These are phyloP conservation scores for Neogobius melanostomus DNA, from an alignment of 2,113 vertebrate species.

Conservation along the genomic window DNA sequence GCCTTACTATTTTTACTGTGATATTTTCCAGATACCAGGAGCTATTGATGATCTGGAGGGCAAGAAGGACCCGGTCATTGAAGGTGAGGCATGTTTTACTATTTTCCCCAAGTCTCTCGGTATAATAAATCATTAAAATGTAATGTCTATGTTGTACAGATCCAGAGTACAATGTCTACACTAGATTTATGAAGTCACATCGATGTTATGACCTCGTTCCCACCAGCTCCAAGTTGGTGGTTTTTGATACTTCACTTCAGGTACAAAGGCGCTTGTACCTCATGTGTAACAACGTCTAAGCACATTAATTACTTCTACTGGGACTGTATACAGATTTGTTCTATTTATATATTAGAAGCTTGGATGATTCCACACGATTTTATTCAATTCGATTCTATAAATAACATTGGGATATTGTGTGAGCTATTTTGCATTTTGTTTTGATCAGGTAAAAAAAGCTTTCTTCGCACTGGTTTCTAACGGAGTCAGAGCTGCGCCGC, in stretches of 20 bases:
- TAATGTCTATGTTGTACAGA: conserved; percentile 49
- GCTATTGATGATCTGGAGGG: conserved; percentile 73
- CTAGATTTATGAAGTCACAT: conserved; percentile 94
- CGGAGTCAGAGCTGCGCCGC: conserved; percentile 91
- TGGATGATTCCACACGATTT: too few relatives aligned
- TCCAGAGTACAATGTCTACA: conserved; percentile 86
- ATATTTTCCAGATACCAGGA: conserved; percentile 68
- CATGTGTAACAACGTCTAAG: too few relatives aligned
- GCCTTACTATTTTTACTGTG: conserved; percentile 8
- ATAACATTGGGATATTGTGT: not conserved
- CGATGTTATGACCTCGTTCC: conserved; percentile 97
- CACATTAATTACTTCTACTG: too few relatives aligned
- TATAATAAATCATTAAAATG: not conserved
- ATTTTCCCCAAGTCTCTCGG: not conserved
- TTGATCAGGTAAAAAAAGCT: conserved; percentile 91
- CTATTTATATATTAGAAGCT: too few relatives aligned
- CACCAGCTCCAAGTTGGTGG: conserved; percentile 97
- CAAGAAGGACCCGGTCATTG: conserved; percentile 69
- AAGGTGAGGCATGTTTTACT: conserved; percentile 53
- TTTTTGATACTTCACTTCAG: conserved; percentile 96
- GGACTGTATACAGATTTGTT: too few relatives aligned
- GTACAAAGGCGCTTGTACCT: conserved; percentile 53
- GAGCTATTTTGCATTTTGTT: not conserved
- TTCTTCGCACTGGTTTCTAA: conserved; percentile 98
- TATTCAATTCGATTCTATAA: too few relatives aligned